Evolutionary conservation across 2,797 vertebrate genomes (phyloP).

Genomic region (Sebastes iracundus): DNA sequence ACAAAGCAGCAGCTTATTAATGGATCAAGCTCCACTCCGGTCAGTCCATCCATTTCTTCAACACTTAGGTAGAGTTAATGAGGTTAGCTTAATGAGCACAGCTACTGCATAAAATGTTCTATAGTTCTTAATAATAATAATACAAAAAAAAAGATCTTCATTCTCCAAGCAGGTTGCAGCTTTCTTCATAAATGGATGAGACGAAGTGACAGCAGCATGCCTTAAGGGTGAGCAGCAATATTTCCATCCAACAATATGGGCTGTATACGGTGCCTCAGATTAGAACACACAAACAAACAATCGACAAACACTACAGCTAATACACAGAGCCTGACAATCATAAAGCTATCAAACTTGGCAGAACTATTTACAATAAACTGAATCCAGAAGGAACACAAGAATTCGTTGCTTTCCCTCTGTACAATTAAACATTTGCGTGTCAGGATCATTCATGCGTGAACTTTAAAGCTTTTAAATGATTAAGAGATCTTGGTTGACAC

Average conservation of each 20-base stretch:
- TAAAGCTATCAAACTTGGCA: slow-evolving; percentile 26
- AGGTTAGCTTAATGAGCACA: slow-evolving; percentile 50
- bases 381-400: slow-evolving; percentile 19
- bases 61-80: slow-evolving; percentile 44
- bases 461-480: slow-evolving; percentile 49
- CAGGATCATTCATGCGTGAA: slow-evolving; percentile 16
- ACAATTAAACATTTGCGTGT: slow-evolving; percentile 34
- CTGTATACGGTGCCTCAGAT: slow-evolving; percentile 16
- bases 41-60: slow-evolving; percentile 45
- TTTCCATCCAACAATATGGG: slow-evolving; percentile 43
- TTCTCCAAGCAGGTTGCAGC: slow-evolving; percentile 40
- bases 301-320: slow-evolving; percentile 31
- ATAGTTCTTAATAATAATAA: slow-evolving; percentile 6
- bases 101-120: slow-evolving; percentile 16
- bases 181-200: slow-evolving; percentile 56
- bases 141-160: background rate
- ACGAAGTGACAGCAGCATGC: slow-evolving; percentile 64
- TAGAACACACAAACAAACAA: slow-evolving; percentile 17
- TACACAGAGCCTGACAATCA: slow-evolving; percentile 21
- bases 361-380: slow-evolving; percentile 53
- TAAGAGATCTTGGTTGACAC: slow-evolving; percentile 46
- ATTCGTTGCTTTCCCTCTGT: slow-evolving; percentile 35
- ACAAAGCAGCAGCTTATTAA: slow-evolving; percentile 69
- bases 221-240: slow-evolving; percentile 69
- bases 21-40: slow-evolving; percentile 45